Evolutionary conservation across 2,888 invertebrate genomes (phyloP), one percentile per base, ranked within the genome.

Genomic region (Tetragnatha montana): DNA sequence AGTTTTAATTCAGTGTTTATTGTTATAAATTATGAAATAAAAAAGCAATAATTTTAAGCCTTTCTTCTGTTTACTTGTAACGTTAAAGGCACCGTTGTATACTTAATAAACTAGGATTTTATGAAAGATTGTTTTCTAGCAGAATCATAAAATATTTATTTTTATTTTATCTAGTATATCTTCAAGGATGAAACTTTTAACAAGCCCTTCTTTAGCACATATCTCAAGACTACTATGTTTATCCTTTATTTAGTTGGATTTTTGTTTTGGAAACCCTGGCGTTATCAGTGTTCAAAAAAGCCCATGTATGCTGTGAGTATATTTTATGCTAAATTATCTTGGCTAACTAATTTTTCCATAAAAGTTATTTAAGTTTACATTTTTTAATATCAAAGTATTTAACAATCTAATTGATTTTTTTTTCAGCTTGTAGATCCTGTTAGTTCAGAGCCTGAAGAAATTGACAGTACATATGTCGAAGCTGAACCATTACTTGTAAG

Each of bases 161-260:
- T 1, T 21, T 85, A 81, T 60, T 19, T 49, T 10, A 76, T 84
- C 84, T 92, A 94, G 93, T 94, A 93, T 91, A 92, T 94, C 19
- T 94, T 94, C 92, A 93, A 93, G 86, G 96, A 97, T 94, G 96
- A 97, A 93, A 95, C 96, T 90, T 97, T 96, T 93, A 96, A 97
- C 93, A 97, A 98, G 93, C 99, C 99, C 81, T 99, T 98, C 94
- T 97, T 99, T 94, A 97, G 96, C 92, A 98, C 98, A 22, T 99
- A 99, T 94, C 95, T 98, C 91, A 98, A 98, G 94, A 98, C 98
- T 88, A 98, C 97, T 69, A 96, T 99, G 95, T 97, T 99, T 93
- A 96, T 97, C 89, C 94, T 99, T 91, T 99, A 99, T 94, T 95
- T 99, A 92, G 94, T 98, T 92, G 96, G 98, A 74, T 96, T 98